Base-by-base conservation (phyloP, 2,113 vertebrate genomes). In the Poeciliopsis turrubarensis region DNA sequence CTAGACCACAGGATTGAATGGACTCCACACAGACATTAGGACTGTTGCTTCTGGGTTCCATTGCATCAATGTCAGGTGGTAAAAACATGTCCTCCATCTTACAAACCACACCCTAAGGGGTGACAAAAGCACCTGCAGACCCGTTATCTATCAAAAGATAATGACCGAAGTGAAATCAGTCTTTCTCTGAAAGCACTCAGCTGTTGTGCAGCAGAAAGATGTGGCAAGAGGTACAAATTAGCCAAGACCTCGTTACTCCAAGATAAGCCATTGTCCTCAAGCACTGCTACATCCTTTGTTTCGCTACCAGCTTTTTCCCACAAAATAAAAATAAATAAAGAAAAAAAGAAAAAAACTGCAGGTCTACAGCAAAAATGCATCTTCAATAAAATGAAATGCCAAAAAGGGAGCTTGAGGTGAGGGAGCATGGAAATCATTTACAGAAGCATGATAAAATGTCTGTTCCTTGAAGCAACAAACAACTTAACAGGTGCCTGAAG, bases 51-150 rank as follows among this genome's bases (percentile, higher is more conserved):
- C 91, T 81, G 90, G 94, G 87, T 90, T 88, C 86, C 80, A 87
- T 90, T 93, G 93, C 87, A 93, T 94, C 92, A 89, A 87, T 89
- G 94, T 95, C 95, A 91, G 6, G 73, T 87, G 90, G 84, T 93
- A 95, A 95, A 94, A 95, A 95, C 91, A 93, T 89, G 85, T 95
- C 92, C 91, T 95, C 92, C 84, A 93, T 95, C 94, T 94, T 92
- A 81, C 86, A 85, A 92, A 91, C 82, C 87, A 90, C 86, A 89
- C 90, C 91, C 89, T 60, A 84, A 89, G 91, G 92, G 85, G 82
- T 66, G 80, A 81, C 77, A 78, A 85, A 89, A 89, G 90, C 92
- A 93, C 92, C 92, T 89, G 89, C 89, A 87, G 86, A 89, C 79
- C 81, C 83, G 80, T 89, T 93, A 95, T 95, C 92, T 91, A 94